Percentiles rank a stretch among this genome's conserved stretches.
Conservation (phyloP, 2,888 invertebrate genomes). For the Machimus atricapillus region DNA sequence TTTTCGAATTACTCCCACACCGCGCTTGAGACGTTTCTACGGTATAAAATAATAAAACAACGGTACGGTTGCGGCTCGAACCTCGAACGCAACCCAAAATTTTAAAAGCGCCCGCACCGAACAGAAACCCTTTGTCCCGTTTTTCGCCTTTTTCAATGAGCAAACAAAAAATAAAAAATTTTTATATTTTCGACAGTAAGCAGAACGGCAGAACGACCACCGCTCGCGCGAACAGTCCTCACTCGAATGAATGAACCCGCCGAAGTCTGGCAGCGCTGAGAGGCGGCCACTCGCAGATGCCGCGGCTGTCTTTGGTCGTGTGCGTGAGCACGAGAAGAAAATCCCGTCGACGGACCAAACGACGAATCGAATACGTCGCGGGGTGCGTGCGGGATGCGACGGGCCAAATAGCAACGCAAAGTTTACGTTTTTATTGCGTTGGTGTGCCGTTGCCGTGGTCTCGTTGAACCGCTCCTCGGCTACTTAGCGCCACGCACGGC, state of each 20-base stretch:
- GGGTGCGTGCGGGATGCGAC: not conserved
- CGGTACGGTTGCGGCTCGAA: not conserved
- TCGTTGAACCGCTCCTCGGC: not conserved
- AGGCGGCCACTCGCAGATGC: not conserved
- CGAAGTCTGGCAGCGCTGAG: not conserved
- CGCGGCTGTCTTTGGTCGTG: not conserved
- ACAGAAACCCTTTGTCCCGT: not conserved
- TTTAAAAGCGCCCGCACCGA: not conserved
- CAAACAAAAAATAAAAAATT: not conserved
- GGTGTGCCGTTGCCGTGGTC: not conserved
- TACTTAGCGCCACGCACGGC: not conserved
- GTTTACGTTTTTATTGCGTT: not conserved
- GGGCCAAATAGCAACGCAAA: not conserved
- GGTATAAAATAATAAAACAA: not conserved
- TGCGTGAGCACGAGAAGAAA: not conserved
- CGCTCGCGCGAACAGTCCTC: not conserved
- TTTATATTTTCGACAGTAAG: not conserved
- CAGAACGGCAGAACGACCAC: not conserved
- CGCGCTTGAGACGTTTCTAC: not conserved
- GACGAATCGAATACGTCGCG: not conserved
- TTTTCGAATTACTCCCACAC: not conserved
- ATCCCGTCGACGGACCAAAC: not conserved
- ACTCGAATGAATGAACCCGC: conserved; percentile 6
- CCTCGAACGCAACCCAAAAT: not conserved
- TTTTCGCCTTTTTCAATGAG: not conserved